Evolutionary conservation across 2,113 vertebrate species (phyloP), one percentile per base, ranked within the genome.

Genomic region (Amphilophus citrinellus): DNA sequence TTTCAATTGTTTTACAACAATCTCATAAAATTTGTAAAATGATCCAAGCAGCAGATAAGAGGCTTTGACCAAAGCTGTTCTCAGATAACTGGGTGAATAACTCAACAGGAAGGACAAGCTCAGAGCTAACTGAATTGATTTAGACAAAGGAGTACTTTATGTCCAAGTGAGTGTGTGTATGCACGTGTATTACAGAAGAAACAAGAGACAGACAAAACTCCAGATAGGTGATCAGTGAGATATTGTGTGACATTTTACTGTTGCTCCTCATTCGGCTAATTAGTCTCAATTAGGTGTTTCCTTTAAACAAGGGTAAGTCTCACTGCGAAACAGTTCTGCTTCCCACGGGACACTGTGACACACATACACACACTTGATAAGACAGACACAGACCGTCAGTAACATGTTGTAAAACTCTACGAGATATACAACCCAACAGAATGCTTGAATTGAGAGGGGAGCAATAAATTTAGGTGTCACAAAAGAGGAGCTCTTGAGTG

Each of bases 401-500:
- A 88, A 89, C 84, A 82, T 81, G 92, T 87, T 93, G 91, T 94
- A 95, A 94, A 95, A 91, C 88, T 90, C 76, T 5, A 88, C 68
- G 86, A 93, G 92, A 95, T 94, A 93, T 94, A 95, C 61, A 91
- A 90, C 88, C 79, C 61, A 88, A 86, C 87, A 93, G 86, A 94
- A 88, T 86, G 85, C 89, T 79, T 86, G 77, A 90, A 88, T 86
- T 84, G 63, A 68, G 84, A 62, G 13, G 73, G 47, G 79, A 73
- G 88, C 79, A 78, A 93, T 94, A 94, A 94, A 95, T 85, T 85
- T 80, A 42, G 82, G 78, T 30, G 80, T 66, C 79, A 93, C 93
- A 95, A 94, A 94, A 86, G 86, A 85, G 88, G 37, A 61, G 63
- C 90, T 92, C 85, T 86, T 82, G 63, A 86, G 80, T 58, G 14